Evolutionary conservation across 1,140 invertebrate species (phyloP).

Genomic region (Oryctes rhinoceros): DNA sequence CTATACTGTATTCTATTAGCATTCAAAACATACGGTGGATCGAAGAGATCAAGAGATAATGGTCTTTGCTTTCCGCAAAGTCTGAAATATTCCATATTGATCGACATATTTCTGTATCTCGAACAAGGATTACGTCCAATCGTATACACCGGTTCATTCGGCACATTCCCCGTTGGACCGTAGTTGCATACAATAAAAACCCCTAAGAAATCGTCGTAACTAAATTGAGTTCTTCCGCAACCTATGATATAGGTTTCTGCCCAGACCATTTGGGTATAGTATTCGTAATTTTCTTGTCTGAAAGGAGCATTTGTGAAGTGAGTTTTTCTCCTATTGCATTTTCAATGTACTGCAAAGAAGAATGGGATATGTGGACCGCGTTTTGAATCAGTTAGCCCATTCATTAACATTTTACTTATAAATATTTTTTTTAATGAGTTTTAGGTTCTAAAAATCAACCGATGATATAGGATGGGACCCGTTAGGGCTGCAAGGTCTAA

Average conservation of each 20-base stretch:
- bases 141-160: background rate
- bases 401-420: no score
- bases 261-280: constrained; percentile 38
- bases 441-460: no score
- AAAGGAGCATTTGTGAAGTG: background rate
- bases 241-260: constrained; percentile 13
- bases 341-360: no score
- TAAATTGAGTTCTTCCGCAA: constrained; percentile 33
- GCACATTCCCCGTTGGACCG: background rate
- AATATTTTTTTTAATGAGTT: no score
- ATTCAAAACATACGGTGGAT: background rate
- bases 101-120: background rate
- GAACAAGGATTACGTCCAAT: background rate
- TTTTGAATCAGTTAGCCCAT: no score
- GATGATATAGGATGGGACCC: no score
- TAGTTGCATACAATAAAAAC: constrained; percentile 28
- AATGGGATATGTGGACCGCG: no score
- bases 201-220: background rate
- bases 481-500: no score
- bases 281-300: constrained; percentile 32
- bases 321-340: no score
- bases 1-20: background rate
- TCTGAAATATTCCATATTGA: background rate
- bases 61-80: background rate
- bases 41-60: background rate